Evolutionary conservation across 2,888 invertebrate species (phyloP), one percentile per base, ranked within the genome.

Genomic region (Hymenopus coronatus): DNA sequence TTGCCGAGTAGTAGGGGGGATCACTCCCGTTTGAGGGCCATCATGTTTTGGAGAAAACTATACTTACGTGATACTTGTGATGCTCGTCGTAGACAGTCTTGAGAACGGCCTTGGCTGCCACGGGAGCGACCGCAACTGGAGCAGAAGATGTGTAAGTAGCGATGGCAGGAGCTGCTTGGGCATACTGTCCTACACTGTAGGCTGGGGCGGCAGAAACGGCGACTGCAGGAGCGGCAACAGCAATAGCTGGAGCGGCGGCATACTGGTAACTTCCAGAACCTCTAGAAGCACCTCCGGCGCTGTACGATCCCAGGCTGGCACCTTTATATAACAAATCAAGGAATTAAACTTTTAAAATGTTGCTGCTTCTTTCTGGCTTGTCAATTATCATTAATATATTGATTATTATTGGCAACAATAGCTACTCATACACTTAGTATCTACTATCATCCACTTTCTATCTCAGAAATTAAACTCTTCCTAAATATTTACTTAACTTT

Each of bases 31-130:
- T n/a, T n/a, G n/a, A n/a, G n/a, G n/a, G n/a, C n/a, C n/a, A n/a
- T n/a, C n/a, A n/a, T n/a, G n/a, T n/a, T n/a, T n/a, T n/a, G n/a
- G n/a, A n/a, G n/a, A n/a, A n/a, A n/a, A n/a, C n/a, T 33, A 28
- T 90, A 94, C 95, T 95, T 92, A 96, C 96, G 92, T 95, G 95
- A 92, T 95, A 95, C 92, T 95, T 95, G 91, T 95, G 92, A 92
- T 96, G 95, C 89, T 95, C 95, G 20, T 94, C 93, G 91, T 94
- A 94, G n/a, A 94, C 94, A 91, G 95, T 94, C 92, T 95, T 95
- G 28, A 93, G 93, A 28, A 93, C 92, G 28, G 93, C 93, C 3
- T 92, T 91, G 90, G 91, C 89, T 85, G 91, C 40, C 86, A 91
- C 89, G 88, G 91, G 88, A 88, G 90, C 70, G 91, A 89, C 88